Conservation (phyloP, 53 echinoderm and acorn worm genomes). For the Temnopleurus reevesii region DNA sequence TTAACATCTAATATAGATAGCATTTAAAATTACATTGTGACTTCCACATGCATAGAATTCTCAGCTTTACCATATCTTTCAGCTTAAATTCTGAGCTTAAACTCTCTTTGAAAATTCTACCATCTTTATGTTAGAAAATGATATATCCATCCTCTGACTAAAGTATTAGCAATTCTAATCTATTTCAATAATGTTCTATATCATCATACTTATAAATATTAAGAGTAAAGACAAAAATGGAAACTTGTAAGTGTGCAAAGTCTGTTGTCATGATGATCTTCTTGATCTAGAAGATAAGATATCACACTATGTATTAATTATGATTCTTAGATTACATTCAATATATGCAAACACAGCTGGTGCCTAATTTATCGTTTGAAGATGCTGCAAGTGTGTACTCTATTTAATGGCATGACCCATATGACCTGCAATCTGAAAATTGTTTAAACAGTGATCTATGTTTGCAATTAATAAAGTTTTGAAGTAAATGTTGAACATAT, state of each 20-base stretch:
- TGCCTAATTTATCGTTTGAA: background rate
- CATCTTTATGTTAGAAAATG: too few relatives aligned
- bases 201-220: background rate
- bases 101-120: too few relatives aligned
- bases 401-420: background rate
- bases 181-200: too few relatives aligned
- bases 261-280: background rate
- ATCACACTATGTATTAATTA: background rate
- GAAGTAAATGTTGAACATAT: background rate
- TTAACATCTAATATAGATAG: too few relatives aligned
- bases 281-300: background rate
- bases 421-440: conserved; percentile 5
- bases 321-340: background rate
- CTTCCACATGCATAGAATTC: too few relatives aligned
- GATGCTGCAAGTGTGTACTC: too few relatives aligned
- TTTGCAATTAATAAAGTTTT: conserved; percentile 18
- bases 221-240: background rate
- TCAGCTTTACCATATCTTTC: too few relatives aligned
- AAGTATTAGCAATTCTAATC: too few relatives aligned
- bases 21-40: too few relatives aligned
- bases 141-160: too few relatives aligned
- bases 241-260: conserved; percentile 19
- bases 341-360: conserved; percentile 25
- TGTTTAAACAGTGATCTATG: background rate
- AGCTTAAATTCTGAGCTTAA: too few relatives aligned